These are phyloP conservation scores for Gopherus evgoodei DNA, from an alignment of 2,113 vertebrate genomes.

Conservation along the genomic window DNA sequence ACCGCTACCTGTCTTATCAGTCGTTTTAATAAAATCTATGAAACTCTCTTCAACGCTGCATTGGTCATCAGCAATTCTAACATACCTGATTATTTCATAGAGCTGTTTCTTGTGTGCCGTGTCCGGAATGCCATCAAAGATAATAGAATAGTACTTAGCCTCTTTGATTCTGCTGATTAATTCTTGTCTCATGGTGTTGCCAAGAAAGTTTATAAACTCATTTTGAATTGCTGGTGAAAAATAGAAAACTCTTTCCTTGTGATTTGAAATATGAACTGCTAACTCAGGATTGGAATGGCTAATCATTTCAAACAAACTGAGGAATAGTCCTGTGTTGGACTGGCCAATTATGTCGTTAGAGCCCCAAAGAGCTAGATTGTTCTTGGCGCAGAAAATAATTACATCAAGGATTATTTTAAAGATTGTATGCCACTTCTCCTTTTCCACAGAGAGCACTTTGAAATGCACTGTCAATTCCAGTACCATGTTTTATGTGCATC, in stretches of 20 bases:
- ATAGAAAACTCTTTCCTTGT: background rate
- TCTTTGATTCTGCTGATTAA: background rate
- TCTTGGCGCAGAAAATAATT: background rate
- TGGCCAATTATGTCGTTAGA: background rate
- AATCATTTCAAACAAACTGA: background rate
- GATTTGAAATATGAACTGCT: background rate
- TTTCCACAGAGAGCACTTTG: background rate
- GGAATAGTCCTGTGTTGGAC: background rate
- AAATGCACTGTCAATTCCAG: background rate
- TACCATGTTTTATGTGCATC: background rate
- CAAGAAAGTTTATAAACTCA: background rate
- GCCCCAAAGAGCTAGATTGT: background rate
- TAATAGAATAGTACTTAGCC: background rate
- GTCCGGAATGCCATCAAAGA: background rate
- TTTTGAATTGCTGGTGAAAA: too few relatives aligned
- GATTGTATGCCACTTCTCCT: background rate
- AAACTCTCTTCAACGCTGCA: too few relatives aligned
- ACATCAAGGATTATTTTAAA: background rate
- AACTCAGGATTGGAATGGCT: background rate
- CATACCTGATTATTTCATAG: too few relatives aligned
- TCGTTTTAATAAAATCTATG: too few relatives aligned
- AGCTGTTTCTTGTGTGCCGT: too few relatives aligned
- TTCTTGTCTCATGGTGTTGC: background rate
- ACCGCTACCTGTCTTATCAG: too few relatives aligned
- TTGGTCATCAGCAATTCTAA: too few relatives aligned